Evolutionary conservation across 2,113 vertebrate species (phyloP), one percentile per base, ranked within the genome.

Genomic region (Oostethus manadensis): DNA sequence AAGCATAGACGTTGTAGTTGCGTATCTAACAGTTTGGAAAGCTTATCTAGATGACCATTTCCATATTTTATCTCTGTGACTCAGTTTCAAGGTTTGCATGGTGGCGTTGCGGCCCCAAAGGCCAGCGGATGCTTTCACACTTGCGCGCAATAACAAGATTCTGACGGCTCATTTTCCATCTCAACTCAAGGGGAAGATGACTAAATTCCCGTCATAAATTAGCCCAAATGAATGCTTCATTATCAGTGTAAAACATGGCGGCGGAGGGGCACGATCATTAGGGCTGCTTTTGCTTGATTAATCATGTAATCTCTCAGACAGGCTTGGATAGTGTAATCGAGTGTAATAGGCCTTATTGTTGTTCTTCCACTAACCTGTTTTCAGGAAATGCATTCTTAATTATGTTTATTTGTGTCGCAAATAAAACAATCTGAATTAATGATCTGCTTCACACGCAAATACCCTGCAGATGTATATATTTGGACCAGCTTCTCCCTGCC

Each of bases 131-230:
- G 11, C 38, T 14, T 11, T 50, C 51, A 18, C 35, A 42, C 63
- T 43, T 54, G 17, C 56, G 43, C 60, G 17, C 58, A 45, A 53
- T 79, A 71, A 81, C 67, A 74, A 72, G 77, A 82, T 85, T 83
- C 82, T 21, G 14, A 62, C 51, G 77, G 79, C 72, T 82, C 70
- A 71, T 79, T 79, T 84, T 85, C 70, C 5, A 3, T 60, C 68
- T 73, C 69, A 82, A 82, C 75, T 80, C 77, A 71, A 83, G 71
- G 69, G 80, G 73, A 78, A 74, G 78, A 81, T 85, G 82, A 82
- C 65, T 35, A 62, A 57, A 81, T 69, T 76, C 75, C 77, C 76
- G 60, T 20, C 74, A 73, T 77, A 83, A 82, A 81, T 84, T 75
- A 80, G 74, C 70, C 63, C 43, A 70, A 80, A 79, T 80, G 74